These are phyloP conservation scores for Calephelis nemesis DNA, from an alignment of 1,140 invertebrate species.

Conservation along the genomic window DNA sequence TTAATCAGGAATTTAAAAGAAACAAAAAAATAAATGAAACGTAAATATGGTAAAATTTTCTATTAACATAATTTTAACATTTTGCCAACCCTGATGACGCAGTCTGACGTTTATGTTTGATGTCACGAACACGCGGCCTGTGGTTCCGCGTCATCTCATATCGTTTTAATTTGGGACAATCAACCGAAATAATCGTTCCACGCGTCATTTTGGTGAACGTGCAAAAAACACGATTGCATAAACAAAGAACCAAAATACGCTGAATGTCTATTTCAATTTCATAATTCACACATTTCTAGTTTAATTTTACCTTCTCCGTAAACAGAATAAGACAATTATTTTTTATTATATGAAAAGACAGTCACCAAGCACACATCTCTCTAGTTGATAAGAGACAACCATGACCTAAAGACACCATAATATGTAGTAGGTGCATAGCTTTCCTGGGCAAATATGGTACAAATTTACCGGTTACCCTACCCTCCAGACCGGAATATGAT, in stretches of 20 bases:
- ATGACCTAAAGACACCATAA: too few relatives aligned
- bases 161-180: slow-evolving; percentile 11
- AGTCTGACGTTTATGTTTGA: slow-evolving; percentile 58
- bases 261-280: not conserved
- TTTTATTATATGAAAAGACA: too few relatives aligned
- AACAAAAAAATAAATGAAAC: too few relatives aligned
- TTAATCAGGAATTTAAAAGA: too few relatives aligned
- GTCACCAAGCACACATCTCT: too few relatives aligned
- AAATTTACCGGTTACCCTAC: too few relatives aligned
- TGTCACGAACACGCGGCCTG: slow-evolving; percentile 43
- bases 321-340: too few relatives aligned
- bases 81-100: slow-evolving; percentile 49
- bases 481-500: too few relatives aligned
- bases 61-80: not conserved
- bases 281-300: not conserved
- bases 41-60: too few relatives aligned
- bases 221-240: not conserved
- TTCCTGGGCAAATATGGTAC: too few relatives aligned
- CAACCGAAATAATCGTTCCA: slow-evolving; percentile 8
- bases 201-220: not conserved
- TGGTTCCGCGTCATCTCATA: slow-evolving; percentile 6
- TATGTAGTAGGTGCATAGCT: too few relatives aligned
- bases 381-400: too few relatives aligned
- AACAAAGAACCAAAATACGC: not conserved
- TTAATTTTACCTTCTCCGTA: not conserved